These are phyloP conservation scores for Philotrypesis tridentata DNA, from an alignment of 1,140 invertebrate genomes.

Conservation along the genomic window DNA sequence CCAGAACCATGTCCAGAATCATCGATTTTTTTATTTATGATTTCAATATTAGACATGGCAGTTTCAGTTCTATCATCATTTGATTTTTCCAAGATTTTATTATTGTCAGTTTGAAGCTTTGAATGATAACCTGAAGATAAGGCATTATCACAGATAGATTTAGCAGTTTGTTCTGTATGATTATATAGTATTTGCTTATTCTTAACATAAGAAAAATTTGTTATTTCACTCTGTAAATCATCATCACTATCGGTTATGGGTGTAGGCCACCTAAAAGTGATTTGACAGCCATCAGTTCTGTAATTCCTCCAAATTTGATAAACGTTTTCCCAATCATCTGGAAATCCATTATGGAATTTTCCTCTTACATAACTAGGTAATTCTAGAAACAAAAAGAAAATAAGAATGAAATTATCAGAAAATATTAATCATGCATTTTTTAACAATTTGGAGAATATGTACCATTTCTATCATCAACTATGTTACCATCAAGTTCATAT, in stretches of 20 bases:
- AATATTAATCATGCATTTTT: neutral
- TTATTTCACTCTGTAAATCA: conserved; percentile 63
- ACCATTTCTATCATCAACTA: conserved; percentile 62
- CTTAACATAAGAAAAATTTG: conserved; percentile 53
- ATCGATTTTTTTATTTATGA: conserved; percentile 2
- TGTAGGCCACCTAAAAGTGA: conserved; percentile 66
- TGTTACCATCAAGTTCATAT: conserved; percentile 61
- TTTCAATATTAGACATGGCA: neutral
- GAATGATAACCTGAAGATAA: conserved; percentile 27
- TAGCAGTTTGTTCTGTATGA: neutral
- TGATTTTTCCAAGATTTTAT: conserved; percentile 9
- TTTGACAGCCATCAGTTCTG: conserved; percentile 50
- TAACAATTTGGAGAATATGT: conserved; percentile 21
- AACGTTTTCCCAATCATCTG: conserved; percentile 70
- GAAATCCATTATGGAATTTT: conserved; percentile 70
- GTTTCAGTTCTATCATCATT: neutral
- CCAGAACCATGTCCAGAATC: neutral
- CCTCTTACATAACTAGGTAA: conserved; percentile 65
- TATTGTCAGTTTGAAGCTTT: neutral
- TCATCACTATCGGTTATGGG: conserved; percentile 65
- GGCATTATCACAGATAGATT: neutral
- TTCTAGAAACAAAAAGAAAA: conserved; percentile 51
- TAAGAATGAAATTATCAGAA: neutral
- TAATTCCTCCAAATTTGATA: conserved; percentile 63
- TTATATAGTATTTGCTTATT: neutral